Percentiles rank a stretch among this genome's conserved stretches.
Evolutionary conservation across 2,113 vertebrate genomes (phyloP).

Genomic region (Cynoglossus semilaevis): DNA sequence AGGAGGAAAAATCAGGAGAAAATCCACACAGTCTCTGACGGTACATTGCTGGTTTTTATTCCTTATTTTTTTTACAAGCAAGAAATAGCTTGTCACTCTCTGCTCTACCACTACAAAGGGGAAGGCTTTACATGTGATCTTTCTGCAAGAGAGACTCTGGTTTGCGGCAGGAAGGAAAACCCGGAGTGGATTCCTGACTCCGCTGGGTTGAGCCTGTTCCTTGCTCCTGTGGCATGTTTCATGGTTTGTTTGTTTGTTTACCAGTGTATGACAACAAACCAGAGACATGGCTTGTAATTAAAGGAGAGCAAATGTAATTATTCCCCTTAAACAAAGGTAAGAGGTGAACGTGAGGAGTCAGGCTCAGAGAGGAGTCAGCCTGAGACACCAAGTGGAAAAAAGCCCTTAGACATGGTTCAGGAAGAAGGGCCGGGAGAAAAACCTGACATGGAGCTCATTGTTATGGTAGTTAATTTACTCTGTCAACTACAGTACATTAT

Average conservation of each 20-base stretch:
- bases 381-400: constrained; percentile 52
- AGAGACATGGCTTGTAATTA: no score
- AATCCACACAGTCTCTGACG: constrained; percentile 69
- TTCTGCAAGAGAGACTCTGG: constrained; percentile 84
- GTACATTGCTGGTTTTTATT: constrained; percentile 45
- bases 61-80: constrained; percentile 69
- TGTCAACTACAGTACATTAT: constrained; percentile 61
- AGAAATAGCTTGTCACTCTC: constrained; percentile 84
- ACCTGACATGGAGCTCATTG: constrained; percentile 65
- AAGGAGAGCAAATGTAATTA: no score
- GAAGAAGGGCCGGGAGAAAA: constrained; percentile 63
- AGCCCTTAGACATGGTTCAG: constrained; percentile 58
- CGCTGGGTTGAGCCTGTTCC: constrained; percentile 31
- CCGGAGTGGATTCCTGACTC: constrained; percentile 76
- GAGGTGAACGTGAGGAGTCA: no score
- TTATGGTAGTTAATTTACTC: constrained; percentile 49
- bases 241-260: constrained; percentile 13
- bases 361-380: constrained; percentile 50
- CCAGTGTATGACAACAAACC: constrained; percentile 2
- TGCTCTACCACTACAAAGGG: constrained; percentile 87
- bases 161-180: constrained; percentile 78
- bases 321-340: no score
- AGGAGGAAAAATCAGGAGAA: constrained; percentile 46
- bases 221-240: constrained; percentile 21
- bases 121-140: constrained; percentile 89